These are phyloP conservation scores for Spicauda simplicius DNA, from an alignment of 2,888 invertebrate species.

Conservation along the genomic window DNA sequence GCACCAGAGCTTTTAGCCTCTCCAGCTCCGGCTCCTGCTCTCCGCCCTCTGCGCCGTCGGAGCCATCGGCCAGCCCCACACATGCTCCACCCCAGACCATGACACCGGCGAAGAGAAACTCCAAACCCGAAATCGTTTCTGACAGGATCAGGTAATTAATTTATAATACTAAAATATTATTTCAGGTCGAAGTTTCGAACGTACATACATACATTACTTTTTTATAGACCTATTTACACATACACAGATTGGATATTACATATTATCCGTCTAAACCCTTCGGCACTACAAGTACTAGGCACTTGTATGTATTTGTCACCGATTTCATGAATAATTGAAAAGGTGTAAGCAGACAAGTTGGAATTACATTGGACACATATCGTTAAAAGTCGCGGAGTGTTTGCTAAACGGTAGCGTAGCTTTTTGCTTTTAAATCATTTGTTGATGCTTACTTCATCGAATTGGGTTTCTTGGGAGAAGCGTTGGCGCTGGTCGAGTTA, in stretches of 20 bases:
- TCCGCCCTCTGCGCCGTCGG: conserved; percentile 92
- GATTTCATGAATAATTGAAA: conserved; percentile 45
- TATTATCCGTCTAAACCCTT: background rate
- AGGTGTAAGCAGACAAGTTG: conserved; percentile 39
- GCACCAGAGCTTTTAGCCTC: conserved; percentile 90
- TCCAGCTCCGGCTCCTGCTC: conserved; percentile 93
- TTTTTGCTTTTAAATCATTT: conserved; percentile 34
- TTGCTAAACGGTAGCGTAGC: conserved; percentile 35
- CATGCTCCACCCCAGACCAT: conserved; percentile 83
- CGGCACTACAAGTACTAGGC: conserved; percentile 21
- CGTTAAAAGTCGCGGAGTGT: conserved; percentile 43
- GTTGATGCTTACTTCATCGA: conserved; percentile 20
- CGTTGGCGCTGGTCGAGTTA: conserved; percentile 36
- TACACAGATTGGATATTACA: background rate
- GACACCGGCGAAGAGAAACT: conserved; percentile 88
- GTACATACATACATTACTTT: background rate
- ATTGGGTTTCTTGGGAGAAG: conserved; percentile 42
- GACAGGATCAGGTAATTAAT: conserved; percentile 90
- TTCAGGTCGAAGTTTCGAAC: too few relatives aligned
- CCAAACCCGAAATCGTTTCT: conserved; percentile 91
- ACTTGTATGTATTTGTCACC: conserved; percentile 34
- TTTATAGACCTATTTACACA: too few relatives aligned
- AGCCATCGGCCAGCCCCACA: conserved; percentile 89
- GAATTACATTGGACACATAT: conserved; percentile 40
- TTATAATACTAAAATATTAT: background rate